Conservation (phyloP, 2,797 vertebrate genomes). For the Melanotaenia trifasciata region DNA sequence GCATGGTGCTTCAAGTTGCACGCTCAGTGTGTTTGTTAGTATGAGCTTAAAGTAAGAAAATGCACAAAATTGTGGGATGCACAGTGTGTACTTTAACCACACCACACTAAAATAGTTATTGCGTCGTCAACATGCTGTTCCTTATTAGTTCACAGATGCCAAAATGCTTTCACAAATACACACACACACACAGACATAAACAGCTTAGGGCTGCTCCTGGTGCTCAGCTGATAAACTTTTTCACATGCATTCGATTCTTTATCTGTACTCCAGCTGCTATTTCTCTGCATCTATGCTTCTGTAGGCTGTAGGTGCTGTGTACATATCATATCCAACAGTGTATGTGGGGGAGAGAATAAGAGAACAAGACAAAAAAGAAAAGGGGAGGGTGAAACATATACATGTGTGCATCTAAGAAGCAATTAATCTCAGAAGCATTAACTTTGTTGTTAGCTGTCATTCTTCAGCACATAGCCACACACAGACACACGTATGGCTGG, state of each 20-base stretch:
- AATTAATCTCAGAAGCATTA: constrained; percentile 23
- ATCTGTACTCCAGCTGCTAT: constrained; percentile 52
- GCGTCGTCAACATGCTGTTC: constrained; percentile 58
- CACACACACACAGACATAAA: constrained; percentile 19
- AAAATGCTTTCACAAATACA: constrained; percentile 37
- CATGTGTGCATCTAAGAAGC: constrained; percentile 33
- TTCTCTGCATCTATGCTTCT: constrained; percentile 29
- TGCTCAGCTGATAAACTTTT: constrained; percentile 72
- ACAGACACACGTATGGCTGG: neutral
- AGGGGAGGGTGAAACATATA: constrained; percentile 13
- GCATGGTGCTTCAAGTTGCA: constrained; percentile 12
- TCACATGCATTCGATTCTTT: constrained; percentile 56
- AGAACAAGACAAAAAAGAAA: neutral
- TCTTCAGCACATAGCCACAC: constrained; percentile 13
- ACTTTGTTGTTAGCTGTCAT: constrained; percentile 19
- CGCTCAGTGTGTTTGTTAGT: neutral
- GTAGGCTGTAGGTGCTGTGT: constrained; percentile 9
- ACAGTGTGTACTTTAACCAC: constrained; percentile 51
- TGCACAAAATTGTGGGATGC: constrained; percentile 1
- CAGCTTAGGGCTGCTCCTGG: constrained; percentile 50
- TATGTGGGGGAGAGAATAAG: neutral
- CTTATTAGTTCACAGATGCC: constrained; percentile 72
- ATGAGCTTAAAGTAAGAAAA: constrained; percentile 1
- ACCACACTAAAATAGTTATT: constrained; percentile 56
- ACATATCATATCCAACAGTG: constrained; percentile 21